These are phyloP conservation scores for Nasonovia ribisnigri DNA, from an alignment of 2,888 invertebrate genomes.

Conservation along the genomic window DNA sequence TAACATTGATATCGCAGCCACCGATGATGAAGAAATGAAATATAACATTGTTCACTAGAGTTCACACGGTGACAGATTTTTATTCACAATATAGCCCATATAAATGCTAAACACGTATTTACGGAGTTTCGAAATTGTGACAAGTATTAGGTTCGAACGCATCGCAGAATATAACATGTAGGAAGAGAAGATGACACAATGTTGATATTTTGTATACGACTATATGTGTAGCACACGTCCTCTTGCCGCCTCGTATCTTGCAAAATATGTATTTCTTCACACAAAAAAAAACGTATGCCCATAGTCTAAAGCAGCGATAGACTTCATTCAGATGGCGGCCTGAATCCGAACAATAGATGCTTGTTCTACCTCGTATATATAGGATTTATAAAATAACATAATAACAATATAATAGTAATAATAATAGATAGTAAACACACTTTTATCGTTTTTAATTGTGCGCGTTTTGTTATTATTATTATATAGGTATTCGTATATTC, in stretches of 20 bases:
- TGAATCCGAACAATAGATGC: conserved; percentile 18
- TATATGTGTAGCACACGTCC: background rate
- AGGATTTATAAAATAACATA: background rate
- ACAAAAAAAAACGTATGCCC: background rate
- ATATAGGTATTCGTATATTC: too few relatives aligned
- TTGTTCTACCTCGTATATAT: background rate
- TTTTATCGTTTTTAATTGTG: conserved; percentile 14
- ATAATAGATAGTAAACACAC: background rate
- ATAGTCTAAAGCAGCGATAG: background rate
- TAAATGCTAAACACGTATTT: conserved; percentile 32
- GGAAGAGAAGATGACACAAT: background rate
- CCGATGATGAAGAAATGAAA: background rate
- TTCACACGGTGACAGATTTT: conserved; percentile 21
- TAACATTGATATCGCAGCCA: background rate
- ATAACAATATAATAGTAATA: background rate
- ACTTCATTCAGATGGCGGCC: background rate
- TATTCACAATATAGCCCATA: background rate
- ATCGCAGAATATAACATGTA: background rate
- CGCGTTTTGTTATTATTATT: background rate
- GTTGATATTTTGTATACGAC: background rate
- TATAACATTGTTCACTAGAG: background rate
- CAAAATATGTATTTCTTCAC: conserved; percentile 28
- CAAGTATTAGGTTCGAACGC: conserved; percentile 15
- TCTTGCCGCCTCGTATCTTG: background rate
- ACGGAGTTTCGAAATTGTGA: conserved; percentile 26